Conservation (phyloP, 2,113 vertebrate genomes). For the Scomber scombrus region DNA sequence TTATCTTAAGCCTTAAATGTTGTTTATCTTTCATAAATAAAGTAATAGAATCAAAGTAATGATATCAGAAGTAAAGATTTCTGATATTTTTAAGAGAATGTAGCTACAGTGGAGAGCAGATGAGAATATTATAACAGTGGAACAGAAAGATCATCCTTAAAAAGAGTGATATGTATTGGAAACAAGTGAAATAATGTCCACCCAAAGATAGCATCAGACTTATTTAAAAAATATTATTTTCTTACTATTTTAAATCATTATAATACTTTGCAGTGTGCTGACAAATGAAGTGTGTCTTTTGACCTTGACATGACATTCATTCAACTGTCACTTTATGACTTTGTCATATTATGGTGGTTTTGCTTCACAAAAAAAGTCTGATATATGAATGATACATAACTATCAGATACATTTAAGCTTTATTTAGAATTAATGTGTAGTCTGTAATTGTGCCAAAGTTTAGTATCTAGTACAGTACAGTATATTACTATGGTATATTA, state of each 20-base stretch:
- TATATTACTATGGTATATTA: too few relatives aligned
- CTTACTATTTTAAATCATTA: background rate
- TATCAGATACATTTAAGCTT: too few relatives aligned
- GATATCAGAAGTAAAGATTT: background rate
- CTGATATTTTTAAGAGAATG: conserved; percentile 4
- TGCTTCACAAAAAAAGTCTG: background rate
- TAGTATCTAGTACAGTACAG: too few relatives aligned
- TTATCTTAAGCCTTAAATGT: conserved; percentile 7
- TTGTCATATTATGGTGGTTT: background rate
- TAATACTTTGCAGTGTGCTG: background rate
- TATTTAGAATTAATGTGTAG: too few relatives aligned
- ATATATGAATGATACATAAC: background rate
- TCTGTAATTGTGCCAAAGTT: too few relatives aligned
- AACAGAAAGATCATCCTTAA: too few relatives aligned
- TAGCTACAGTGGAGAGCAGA: background rate
- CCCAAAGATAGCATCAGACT: too few relatives aligned
- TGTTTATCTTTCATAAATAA: background rate
- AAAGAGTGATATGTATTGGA: too few relatives aligned
- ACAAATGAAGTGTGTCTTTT: background rate
- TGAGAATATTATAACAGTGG: background rate
- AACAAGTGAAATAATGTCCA: too few relatives aligned
- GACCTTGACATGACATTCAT: background rate
- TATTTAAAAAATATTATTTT: too few relatives aligned
- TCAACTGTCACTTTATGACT: background rate
- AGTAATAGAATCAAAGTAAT: background rate